Conservation (phyloP, 2,888 invertebrate species). For the Andrena dorsata region DNA sequence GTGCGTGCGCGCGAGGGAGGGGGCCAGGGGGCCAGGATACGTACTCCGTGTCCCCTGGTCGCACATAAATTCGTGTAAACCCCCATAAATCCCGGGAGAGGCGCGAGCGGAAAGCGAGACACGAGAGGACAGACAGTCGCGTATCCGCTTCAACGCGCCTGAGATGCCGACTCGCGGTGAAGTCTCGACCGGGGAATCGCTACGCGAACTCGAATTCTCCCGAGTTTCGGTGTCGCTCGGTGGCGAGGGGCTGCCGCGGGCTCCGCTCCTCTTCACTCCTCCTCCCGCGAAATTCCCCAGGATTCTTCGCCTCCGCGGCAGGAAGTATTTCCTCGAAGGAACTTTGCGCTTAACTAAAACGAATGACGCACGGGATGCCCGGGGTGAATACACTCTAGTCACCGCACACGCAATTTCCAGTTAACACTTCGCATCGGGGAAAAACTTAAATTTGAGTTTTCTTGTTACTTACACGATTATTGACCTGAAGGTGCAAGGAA, state of each 20-base stretch:
- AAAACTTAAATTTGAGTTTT: no score
- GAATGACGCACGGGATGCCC: neutral
- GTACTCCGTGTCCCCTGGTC: conserved; percentile 64
- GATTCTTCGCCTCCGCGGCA: neutral
- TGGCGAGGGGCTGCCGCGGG: neutral
- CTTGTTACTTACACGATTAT: no score
- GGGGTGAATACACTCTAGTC: neutral
- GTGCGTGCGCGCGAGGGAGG: conserved; percentile 32
- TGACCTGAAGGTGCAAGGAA: no score
- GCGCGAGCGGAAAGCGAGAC: conserved; percentile 76
- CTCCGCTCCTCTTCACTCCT: neutral
- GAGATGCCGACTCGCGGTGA: conserved; percentile 47
- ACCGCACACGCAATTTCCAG: no score
- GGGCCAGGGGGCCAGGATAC: conserved; percentile 15
- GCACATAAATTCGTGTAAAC: conserved; percentile 79
- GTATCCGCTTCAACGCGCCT: conserved; percentile 56
- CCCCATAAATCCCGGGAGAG: conserved; percentile 78
- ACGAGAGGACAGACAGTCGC: conserved; percentile 69
- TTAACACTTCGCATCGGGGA: no score
- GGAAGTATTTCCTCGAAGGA: neutral
- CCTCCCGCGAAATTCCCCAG: conserved; percentile 19
- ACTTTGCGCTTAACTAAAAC: neutral
- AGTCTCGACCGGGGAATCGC: conserved; percentile 30
- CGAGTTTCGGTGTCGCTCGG: neutral
- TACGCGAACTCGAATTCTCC: conserved; percentile 37